Percentiles rank a stretch among this genome's conserved stretches.
These are phyloP conservation scores for Thelaira solivaga DNA, from an alignment of 2,888 invertebrate genomes.

Conservation along the genomic window DNA sequence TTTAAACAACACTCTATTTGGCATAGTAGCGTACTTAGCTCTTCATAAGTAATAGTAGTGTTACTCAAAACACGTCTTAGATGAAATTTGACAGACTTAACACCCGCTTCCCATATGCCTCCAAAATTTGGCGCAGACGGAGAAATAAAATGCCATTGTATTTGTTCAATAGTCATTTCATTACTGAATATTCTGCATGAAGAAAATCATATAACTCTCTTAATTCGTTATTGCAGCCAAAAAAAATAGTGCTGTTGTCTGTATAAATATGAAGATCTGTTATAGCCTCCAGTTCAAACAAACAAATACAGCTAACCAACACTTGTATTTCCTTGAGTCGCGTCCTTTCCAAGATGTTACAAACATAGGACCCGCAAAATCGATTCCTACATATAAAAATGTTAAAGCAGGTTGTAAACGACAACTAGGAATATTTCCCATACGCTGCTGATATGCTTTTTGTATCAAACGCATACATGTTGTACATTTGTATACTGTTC, in stretches of 20 bases:
- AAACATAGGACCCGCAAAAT: constrained; percentile 45
- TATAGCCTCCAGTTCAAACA: constrained; percentile 45
- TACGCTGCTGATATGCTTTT: constrained; percentile 49
- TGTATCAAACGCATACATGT: constrained; percentile 47
- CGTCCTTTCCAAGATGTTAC: constrained; percentile 45
- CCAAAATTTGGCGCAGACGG: constrained; percentile 46
- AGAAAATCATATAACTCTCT: constrained; percentile 35
- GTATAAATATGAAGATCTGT: constrained; percentile 51
- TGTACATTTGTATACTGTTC: constrained; percentile 40
- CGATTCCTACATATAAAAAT: constrained; percentile 36
- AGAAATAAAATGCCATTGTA: constrained; percentile 20
- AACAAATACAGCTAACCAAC: constrained; percentile 45
- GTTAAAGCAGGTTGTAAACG: constrained; percentile 31
- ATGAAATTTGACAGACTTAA: constrained; percentile 43
- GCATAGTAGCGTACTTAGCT: constrained; percentile 36
- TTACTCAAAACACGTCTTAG: constrained; percentile 33
- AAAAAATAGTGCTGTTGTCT: constrained; percentile 62
- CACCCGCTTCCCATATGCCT: constrained; percentile 26
- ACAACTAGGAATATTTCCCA: constrained; percentile 56
- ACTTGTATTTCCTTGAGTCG: constrained; percentile 33
- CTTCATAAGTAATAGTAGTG: constrained; percentile 37
- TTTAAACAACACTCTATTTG: constrained; percentile 48
- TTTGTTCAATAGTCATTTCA: constrained; percentile 10
- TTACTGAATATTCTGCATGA: neutral
- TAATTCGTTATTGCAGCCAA: constrained; percentile 54